Conservation (phyloP, 1,140 invertebrate genomes). For the Microplitis mediator region DNA sequence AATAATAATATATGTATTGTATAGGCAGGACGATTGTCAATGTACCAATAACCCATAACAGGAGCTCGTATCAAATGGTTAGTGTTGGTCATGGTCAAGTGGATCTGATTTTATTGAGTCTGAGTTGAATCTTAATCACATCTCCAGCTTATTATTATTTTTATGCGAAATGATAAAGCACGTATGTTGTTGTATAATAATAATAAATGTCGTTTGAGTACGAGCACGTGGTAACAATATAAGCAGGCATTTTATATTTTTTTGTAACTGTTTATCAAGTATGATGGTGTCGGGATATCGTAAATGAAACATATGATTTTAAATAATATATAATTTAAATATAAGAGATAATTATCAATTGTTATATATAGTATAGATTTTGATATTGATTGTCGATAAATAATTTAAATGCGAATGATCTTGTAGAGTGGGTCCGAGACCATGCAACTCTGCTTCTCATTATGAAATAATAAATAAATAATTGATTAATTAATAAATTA, state of each 20-base stretch:
- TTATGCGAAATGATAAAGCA: constrained; percentile 40
- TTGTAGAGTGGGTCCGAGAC: constrained; percentile 38
- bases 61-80: constrained; percentile 8
- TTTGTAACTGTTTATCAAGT: background rate
- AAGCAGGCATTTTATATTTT: constrained; percentile 32
- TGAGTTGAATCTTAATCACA: background rate
- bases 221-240: constrained; percentile 41
- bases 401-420: too few relatives aligned
- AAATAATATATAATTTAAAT: constrained; percentile 2
- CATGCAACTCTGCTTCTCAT: constrained; percentile 46
- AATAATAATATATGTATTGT: background rate
- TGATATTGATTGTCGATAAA: constrained; percentile 29
- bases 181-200: constrained; percentile 36
- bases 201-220: constrained; percentile 11
- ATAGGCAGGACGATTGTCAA: constrained; percentile 18
- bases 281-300: background rate
- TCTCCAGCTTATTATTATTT: background rate
- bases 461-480: background rate
- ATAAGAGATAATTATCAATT: constrained; percentile 25
- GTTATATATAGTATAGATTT: constrained; percentile 1
- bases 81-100: constrained; percentile 10
- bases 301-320: background rate
- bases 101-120: too few relatives aligned
- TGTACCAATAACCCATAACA: constrained; percentile 21
- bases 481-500: background rate